Percentiles rank a stretch among this genome's conserved stretches.
Conservation (phyloP, 2,113 vertebrate species). For the Dicerorhinus sumatrensis region DNA sequence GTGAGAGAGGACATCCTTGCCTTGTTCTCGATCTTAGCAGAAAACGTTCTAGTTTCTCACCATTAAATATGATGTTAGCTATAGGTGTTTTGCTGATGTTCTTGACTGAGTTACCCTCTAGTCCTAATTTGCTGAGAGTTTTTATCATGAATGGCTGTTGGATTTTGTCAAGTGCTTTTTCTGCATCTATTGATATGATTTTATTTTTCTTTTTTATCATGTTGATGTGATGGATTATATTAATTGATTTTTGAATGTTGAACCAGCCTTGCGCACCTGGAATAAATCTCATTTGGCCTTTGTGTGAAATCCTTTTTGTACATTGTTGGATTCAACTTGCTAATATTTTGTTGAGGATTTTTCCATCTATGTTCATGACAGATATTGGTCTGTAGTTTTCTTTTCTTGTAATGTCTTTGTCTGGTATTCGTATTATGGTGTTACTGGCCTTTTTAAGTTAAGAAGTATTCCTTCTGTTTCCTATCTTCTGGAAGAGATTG, state of each 20-base stretch:
- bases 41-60: background rate
- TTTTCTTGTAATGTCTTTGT: background rate
- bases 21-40: background rate
- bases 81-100: background rate
- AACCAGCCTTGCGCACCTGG: background rate
- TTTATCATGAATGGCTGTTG: background rate
- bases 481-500: background rate
- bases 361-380: background rate
- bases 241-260: background rate
- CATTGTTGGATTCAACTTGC: background rate
- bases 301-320: background rate
- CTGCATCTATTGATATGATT: background rate
- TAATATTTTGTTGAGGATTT: background rate
- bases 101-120: background rate
- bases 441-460: background rate
- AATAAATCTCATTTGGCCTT: background rate
- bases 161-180: background rate
- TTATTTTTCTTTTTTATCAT: background rate
- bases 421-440: background rate
- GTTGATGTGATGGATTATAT: background rate
- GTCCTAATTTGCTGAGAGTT: background rate
- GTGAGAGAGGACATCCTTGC: background rate
- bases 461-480: background rate
- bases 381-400: background rate
- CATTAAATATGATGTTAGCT: background rate